These are phyloP conservation scores for Pygoscelis adeliae DNA, from an alignment of 2,113 vertebrate species.

Conservation along the genomic window DNA sequence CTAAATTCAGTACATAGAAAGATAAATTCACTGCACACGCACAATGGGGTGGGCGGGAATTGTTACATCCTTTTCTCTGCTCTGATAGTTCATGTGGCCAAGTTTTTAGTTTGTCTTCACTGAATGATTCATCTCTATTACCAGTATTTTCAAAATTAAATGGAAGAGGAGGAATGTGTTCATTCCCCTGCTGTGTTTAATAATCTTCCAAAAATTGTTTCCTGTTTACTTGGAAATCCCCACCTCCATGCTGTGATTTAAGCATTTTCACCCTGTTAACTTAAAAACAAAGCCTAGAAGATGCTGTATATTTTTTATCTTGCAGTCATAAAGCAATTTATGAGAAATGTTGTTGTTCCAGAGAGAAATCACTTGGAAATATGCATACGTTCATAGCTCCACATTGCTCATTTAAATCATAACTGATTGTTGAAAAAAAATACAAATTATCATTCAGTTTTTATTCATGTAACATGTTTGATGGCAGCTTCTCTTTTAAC, in stretches of 20 bases:
- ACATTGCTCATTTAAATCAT: neutral
- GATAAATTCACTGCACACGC: neutral
- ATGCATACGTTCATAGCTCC: neutral
- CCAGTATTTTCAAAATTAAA: conserved; percentile 56
- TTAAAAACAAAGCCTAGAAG: neutral
- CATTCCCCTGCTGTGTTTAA: conserved; percentile 27
- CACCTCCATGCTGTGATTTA: conserved; percentile 24
- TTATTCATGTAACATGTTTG: neutral
- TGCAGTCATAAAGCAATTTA: conserved; percentile 1
- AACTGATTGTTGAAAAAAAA: neutral
- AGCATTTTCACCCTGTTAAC: neutral
- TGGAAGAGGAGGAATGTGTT: conserved; percentile 46
- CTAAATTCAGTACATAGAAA: neutral
- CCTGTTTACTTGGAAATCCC: conserved; percentile 50
- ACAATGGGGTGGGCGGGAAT: neutral
- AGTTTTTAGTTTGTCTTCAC: neutral
- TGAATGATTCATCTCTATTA: conserved; percentile 48
- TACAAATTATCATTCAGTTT: neutral
- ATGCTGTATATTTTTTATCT: neutral
- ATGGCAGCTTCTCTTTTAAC: neutral
- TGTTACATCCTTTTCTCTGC: neutral
- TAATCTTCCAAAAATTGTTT: conserved; percentile 47
- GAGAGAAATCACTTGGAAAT: neutral
- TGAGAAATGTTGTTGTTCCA: conserved; percentile 4
- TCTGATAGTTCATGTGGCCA: neutral